Evolutionary conservation across 2,888 invertebrate species (phyloP).

Genomic region (Hecatera dysodea): DNA sequence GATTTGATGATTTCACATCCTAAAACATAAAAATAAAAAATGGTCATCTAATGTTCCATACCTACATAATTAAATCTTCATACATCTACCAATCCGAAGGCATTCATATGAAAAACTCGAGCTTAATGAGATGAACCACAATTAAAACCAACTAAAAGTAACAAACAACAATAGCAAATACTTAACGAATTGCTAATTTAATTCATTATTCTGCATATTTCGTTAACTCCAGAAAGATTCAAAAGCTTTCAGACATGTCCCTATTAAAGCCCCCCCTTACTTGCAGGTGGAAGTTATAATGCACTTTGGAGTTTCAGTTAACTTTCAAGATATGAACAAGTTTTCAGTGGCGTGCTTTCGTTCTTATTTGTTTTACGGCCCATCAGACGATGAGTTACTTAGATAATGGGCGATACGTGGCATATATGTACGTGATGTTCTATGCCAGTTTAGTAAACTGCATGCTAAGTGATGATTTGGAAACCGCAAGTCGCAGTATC

Average conservation of each 20-base stretch:
- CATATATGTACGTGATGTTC: not conserved
- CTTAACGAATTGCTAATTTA: conserved; percentile 59
- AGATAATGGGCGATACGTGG: conserved; percentile 14
- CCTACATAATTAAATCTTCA: too few relatives aligned
- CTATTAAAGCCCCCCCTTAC: conserved; percentile 63
- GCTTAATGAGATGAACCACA: not conserved
- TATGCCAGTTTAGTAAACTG: not conserved
- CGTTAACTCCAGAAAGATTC: conserved; percentile 71
- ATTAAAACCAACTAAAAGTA: conserved; percentile 11
- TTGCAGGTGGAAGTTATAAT: conserved; percentile 81
- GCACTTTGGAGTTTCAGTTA: conserved; percentile 76
- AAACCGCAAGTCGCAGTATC: not conserved
- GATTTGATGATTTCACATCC: too few relatives aligned
- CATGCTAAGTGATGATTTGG: not conserved
- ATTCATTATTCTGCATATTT: conserved; percentile 68
- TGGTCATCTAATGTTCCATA: too few relatives aligned
- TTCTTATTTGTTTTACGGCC: conserved; percentile 72
- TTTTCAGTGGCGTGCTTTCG: conserved; percentile 68
- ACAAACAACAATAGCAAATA: conserved; percentile 42
- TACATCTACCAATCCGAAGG: too few relatives aligned
- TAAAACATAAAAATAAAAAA: too few relatives aligned
- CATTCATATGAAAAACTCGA: not conserved
- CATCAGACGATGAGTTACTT: conserved; percentile 45
- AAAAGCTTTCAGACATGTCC: conserved; percentile 75
- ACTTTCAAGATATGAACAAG: conserved; percentile 78